Base-by-base conservation (phyloP, 2,797 vertebrate genomes). In the Sebastes dallii region DNA sequence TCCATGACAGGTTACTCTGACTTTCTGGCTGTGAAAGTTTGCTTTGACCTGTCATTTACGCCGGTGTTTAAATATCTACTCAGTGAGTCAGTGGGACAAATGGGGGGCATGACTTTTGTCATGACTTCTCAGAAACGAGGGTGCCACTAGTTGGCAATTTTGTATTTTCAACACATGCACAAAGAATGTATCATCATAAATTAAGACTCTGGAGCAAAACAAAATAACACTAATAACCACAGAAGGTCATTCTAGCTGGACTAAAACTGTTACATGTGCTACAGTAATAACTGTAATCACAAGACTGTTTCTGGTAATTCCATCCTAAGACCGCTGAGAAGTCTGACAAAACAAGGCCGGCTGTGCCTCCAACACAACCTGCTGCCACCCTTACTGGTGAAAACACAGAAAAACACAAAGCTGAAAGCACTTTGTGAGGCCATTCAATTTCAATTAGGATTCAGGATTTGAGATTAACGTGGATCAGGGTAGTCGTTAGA, bases 391-490 rank as follows among this genome's bases (percentile, higher is more conserved):
- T 30, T 42, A 6, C 20, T 61, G 24, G 50, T 16, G 1, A 59
- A 74, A 72, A 78, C 1, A 59, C 1, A 59, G 42, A 65, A 78
- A 69, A 66, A 71, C 10, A 66, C 58, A 24, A 55, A 30, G 22
- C 27, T 4, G 13, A 52, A 60, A 69, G 7, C 74, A 25, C 67
- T 67, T 59, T 60, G 58, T 27, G 22, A 34, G 32, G 22, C 13
- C 58, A 58, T 32, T 65, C 66, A n/a, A 24, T 62, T 72, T 81
- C 54, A 61, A 72, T 78, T 78, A 82, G 82, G 68, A 54, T 16
- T 78, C 8, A 30, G 69, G 83, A 84, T 92, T 88, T 82, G 29
- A 84, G 89, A 85, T 87, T 79, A 85, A n/a, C 5, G 0, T 29
- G 42, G 81, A 82, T 88, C 39, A 82, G n/a, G 39, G 36, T 52